A percentile compares a stretch with the other conserved stretches of the same genome.
Conservation (phyloP, 1,140 invertebrate species). For the Camponotus pennsylvanicus region DNA sequence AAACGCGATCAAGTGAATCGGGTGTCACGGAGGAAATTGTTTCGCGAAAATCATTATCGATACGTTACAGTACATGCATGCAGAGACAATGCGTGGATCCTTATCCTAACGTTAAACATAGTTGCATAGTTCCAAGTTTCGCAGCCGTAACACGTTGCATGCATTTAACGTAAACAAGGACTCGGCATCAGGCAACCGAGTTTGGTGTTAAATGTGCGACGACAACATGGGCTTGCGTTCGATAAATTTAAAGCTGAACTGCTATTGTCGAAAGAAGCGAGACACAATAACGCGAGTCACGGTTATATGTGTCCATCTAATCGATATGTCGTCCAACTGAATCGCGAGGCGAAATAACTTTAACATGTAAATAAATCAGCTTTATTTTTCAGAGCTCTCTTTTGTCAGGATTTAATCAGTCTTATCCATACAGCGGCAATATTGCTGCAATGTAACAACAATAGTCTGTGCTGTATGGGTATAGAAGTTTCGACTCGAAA, state of each 20-base stretch:
- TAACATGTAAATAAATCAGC: neutral
- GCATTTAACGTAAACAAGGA: conserved; percentile 47
- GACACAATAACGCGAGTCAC: neutral
- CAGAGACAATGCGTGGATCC: conserved; percentile 1
- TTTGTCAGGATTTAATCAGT: neutral
- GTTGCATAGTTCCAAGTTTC: conserved; percentile 50
- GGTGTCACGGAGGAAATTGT: neutral
- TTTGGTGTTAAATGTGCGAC: conserved; percentile 37
- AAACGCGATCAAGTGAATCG: neutral
- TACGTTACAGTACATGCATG: neutral
- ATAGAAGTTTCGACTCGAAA: neutral
- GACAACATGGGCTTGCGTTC: conserved; percentile 33
- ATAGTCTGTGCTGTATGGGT: too few species aligned
- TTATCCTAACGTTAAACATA: neutral
- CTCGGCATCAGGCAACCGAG: conserved; percentile 20
- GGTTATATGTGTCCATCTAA: neutral
- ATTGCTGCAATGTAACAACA: too few species aligned
- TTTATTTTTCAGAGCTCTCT: neutral
- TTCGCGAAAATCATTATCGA: neutral
- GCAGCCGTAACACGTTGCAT: conserved; percentile 25
- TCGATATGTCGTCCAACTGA: neutral
- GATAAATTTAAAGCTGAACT: conserved; percentile 54
- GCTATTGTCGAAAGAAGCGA: neutral
- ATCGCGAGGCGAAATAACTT: neutral
- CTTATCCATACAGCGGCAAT: neutral